Conservation (phyloP, 1,140 invertebrate genomes). For the Drosophila ficusphila region DNA sequence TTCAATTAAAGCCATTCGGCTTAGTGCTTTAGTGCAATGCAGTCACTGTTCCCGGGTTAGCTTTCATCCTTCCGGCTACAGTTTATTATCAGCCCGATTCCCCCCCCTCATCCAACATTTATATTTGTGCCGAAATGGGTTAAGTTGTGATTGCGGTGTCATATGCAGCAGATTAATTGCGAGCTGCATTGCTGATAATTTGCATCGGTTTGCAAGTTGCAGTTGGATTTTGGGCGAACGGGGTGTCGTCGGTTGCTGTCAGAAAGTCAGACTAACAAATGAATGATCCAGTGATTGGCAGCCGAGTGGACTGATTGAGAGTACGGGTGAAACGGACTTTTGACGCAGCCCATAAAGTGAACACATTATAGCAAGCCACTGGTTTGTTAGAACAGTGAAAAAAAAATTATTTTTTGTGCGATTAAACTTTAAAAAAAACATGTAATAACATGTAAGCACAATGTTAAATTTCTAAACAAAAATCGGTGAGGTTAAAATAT, state of each 20-base stretch:
- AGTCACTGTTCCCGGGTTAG: constrained; percentile 21
- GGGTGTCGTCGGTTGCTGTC: constrained; percentile 24
- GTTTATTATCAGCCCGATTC: constrained; percentile 64
- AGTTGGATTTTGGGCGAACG: background rate
- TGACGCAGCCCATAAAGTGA: constrained; percentile 39
- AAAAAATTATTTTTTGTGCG: no score
- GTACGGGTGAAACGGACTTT: constrained; percentile 34
- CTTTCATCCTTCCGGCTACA: constrained; percentile 53
- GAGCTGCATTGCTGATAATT: constrained; percentile 77
- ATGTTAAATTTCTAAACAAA: no score
- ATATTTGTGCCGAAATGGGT: constrained; percentile 52
- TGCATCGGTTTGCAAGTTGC: constrained; percentile 47
- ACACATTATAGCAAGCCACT: constrained; percentile 11
- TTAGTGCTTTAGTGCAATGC: constrained; percentile 78
- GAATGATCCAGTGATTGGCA: constrained; percentile 57
- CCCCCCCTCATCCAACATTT: constrained; percentile 19
- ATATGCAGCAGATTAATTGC: constrained; percentile 80
- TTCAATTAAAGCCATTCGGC: constrained; percentile 81
- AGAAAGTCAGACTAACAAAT: constrained; percentile 61
- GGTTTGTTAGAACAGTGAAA: constrained; percentile 1
- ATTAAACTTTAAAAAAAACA: no score
- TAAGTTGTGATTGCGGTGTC: constrained; percentile 77
- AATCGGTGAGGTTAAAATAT: no score
- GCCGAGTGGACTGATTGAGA: constrained; percentile 40
- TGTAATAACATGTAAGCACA: no score